Evolutionary conservation across 30 jellyfish, hydroid and myxozoan species (phyloP).

Genomic region (Cassiopea andromeda): DNA sequence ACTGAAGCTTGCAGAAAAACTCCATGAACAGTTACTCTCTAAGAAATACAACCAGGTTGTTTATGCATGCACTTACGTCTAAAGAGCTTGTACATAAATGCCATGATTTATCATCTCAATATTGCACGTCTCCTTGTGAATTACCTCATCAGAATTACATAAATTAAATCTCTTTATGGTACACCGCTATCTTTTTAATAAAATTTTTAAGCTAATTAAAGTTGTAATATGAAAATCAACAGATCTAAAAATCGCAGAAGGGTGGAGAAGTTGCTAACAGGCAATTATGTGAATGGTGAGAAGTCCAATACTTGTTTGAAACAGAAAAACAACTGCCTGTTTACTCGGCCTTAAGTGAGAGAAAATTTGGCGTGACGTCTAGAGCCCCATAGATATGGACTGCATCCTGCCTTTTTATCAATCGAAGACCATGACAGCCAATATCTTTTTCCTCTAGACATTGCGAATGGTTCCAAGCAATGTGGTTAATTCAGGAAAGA

Average conservation of each 20-base stretch:
- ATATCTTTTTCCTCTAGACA: background rate
- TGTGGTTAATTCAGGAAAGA: no score
- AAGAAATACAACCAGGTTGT: no score
- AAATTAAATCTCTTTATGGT: background rate
- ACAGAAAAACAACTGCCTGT: background rate
- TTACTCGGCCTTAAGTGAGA: background rate
- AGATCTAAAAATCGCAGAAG: background rate
- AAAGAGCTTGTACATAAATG: no score
- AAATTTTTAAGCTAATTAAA: background rate
- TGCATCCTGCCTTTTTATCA: background rate
- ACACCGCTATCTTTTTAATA: background rate
- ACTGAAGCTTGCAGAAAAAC: no score
- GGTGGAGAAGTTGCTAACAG: slow-evolving; percentile 11
- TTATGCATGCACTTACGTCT: no score
- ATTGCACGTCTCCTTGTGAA: slow-evolving; percentile 7
- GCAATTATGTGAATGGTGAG: background rate
- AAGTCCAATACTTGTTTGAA: background rate
- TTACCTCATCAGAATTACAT: background rate
- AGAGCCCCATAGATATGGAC: background rate
- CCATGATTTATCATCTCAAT: background rate
- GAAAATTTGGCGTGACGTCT: background rate
- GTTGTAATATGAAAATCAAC: background rate
- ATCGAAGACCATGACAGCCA: background rate
- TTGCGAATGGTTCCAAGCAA: background rate
- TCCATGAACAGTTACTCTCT: no score